Conservation (phyloP, 2,888 invertebrate species). For the Chrysolina haemoptera region DNA sequence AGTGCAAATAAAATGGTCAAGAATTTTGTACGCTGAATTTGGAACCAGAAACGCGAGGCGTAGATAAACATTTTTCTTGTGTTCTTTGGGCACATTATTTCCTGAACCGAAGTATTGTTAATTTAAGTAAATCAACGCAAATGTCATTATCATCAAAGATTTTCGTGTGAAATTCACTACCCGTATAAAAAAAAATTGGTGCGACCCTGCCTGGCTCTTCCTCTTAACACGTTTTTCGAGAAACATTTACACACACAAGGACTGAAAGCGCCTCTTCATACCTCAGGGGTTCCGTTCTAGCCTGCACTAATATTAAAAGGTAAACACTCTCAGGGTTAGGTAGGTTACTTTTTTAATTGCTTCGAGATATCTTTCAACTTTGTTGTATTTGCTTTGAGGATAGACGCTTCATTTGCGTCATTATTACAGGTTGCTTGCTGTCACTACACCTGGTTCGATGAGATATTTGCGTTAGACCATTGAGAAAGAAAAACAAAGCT, state of each 20-base stretch:
- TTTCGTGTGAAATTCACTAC: background rate
- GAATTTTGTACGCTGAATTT: too few relatives aligned
- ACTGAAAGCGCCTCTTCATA: constrained; percentile 11
- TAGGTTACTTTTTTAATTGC: constrained; percentile 19
- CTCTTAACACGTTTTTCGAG: constrained; percentile 12
- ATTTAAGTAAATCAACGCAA: too few relatives aligned
- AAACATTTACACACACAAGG: constrained; percentile 10
- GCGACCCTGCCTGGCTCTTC: constrained; percentile 8
- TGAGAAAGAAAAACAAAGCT: constrained; percentile 4
- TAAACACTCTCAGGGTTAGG: constrained; percentile 10
- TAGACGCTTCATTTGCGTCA: constrained; percentile 6
- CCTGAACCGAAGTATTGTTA: too few relatives aligned
- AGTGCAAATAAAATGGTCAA: too few relatives aligned
- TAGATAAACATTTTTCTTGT: too few relatives aligned
- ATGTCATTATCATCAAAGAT: too few relatives aligned
- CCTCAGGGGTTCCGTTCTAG: constrained; percentile 14
- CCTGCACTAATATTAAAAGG: constrained; percentile 8
- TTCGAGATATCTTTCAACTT: background rate
- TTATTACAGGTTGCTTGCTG: background rate
- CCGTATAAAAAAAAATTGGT: background rate
- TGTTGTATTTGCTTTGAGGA: background rate
- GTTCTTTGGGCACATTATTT: too few relatives aligned
- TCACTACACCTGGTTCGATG: background rate
- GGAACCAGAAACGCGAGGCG: too few relatives aligned
- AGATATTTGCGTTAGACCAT: background rate